Conservation (phyloP, 2,797 vertebrate species). For the Falco columbarius region DNA sequence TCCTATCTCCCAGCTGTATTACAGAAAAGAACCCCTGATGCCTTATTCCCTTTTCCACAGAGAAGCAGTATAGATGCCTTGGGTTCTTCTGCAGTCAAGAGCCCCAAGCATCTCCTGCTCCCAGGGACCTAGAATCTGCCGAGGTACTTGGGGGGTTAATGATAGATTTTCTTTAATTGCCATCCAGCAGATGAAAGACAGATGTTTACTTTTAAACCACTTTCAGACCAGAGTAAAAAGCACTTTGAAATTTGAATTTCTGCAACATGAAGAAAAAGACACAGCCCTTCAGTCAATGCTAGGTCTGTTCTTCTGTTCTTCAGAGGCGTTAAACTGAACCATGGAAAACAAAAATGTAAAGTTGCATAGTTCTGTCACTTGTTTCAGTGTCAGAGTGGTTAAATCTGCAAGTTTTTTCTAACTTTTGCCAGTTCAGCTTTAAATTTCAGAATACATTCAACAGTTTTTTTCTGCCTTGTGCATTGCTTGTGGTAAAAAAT, state of each 20-base stretch:
- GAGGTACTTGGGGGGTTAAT: not conserved
- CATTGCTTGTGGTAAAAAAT: not conserved
- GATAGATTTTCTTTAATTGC: slow-evolving; percentile 33
- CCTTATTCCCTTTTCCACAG: not conserved
- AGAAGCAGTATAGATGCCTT: not conserved
- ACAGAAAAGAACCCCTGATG: not conserved
- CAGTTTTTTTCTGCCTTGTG: not conserved
- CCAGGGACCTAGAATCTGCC: not conserved
- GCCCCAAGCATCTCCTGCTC: not conserved
- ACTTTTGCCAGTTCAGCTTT: not conserved
- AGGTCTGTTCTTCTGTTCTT: not conserved
- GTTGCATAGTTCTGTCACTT: not conserved
- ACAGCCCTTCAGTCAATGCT: not conserved
- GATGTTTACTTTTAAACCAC: slow-evolving; percentile 50
- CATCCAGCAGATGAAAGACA: slow-evolving; percentile 41
- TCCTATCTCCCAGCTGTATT: not conserved
- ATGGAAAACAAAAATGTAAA: not conserved
- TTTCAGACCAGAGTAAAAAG: not conserved
- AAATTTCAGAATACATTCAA: not conserved
- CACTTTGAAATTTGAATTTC: slow-evolving; percentile 27
- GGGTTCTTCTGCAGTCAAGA: not conserved
- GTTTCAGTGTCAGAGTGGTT: not conserved
- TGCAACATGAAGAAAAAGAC: not conserved
- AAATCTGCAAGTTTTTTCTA: not conserved
- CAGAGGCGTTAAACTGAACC: not conserved